phyloP scores from a whole-genome alignment of 2,797 vertebrate species.

The Philypnodon macrostomus region DNA sequence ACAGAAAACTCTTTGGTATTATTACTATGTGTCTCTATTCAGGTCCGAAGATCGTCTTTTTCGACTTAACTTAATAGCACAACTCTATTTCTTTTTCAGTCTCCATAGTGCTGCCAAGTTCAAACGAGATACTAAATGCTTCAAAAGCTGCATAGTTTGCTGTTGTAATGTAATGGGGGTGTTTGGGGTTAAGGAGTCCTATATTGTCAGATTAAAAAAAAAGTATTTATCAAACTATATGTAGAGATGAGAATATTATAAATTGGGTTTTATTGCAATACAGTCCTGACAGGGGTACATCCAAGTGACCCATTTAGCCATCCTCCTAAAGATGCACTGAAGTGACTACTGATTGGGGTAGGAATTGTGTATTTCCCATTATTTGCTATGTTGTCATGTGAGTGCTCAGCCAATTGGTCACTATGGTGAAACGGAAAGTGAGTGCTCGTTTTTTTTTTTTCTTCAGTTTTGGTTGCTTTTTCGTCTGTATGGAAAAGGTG shows the following conservation, averaged over 20 bases:
- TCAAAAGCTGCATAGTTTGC: conserved; percentile 61
- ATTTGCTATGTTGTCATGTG: conserved; percentile 59
- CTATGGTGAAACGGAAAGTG: conserved; percentile 58
- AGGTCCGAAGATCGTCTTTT: conserved; percentile 50
- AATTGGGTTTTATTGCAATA: conserved; percentile 55
- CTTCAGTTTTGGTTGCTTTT: conserved; percentile 54
- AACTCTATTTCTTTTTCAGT: conserved; percentile 69
- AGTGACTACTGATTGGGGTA: conserved; percentile 70
- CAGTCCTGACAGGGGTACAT: conserved; percentile 40
- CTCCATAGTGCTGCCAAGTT: conserved; percentile 68
- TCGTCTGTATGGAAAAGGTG: conserved; percentile 58
- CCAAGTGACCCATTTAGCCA: conserved; percentile 53
- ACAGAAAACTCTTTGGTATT: too few relatives aligned
- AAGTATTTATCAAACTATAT: conserved; percentile 57
- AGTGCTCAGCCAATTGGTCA: conserved; percentile 63
- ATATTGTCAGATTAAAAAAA: conserved; percentile 71
- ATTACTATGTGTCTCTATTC: conserved; percentile 21
- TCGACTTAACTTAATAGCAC: conserved; percentile 74
- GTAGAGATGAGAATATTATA: conserved; percentile 42
- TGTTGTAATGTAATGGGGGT: conserved; percentile 76
- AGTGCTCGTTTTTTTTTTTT: conserved; percentile 57
- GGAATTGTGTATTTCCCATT: conserved; percentile 64
- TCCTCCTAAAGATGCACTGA: conserved; percentile 53
- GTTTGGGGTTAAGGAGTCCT: conserved; percentile 71
- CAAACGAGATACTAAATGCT: conserved; percentile 57